Percentiles rank a stretch among this genome's conserved stretches.
Evolutionary conservation across 1,140 invertebrate genomes (phyloP).

Genomic region (Notospermus geniculatus): DNA sequence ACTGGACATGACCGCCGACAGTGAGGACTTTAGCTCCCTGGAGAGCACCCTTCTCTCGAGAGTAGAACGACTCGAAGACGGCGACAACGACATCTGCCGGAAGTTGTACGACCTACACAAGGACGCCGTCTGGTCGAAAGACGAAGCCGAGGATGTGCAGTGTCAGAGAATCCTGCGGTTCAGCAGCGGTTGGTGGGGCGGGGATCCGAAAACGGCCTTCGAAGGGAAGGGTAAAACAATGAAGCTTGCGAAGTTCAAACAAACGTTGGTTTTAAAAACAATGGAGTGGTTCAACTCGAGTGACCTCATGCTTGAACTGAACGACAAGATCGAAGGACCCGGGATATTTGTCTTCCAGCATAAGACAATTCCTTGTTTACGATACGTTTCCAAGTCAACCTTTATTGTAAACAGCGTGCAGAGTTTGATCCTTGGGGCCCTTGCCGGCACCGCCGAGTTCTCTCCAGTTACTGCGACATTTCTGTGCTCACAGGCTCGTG

Average conservation of each 20-base stretch:
- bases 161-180: neutral
- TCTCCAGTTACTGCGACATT: neutral
- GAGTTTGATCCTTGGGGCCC: neutral
- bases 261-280: slow-evolving; percentile 8
- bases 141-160: neutral
- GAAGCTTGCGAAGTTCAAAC: neutral
- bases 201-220: neutral
- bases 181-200: slow-evolving; percentile 6
- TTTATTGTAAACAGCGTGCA: neutral
- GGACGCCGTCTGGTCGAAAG: neutral
- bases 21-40: neutral
- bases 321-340: neutral
- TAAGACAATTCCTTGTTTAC: slow-evolving; percentile 1
- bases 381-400: neutral
- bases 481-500: neutral
- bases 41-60: neutral
- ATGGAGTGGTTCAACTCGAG: slow-evolving; percentile 6
- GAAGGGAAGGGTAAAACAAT: slow-evolving; percentile 1
- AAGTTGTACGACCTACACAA: neutral
- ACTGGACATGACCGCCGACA: too few relatives aligned
- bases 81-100: neutral
- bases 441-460: neutral
- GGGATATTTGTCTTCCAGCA: slow-evolving; percentile 8
- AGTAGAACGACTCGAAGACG: neutral
- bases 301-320: slow-evolving; percentile 2